phyloP scores from a whole-genome alignment of 1,140 invertebrate species.

The Theocolax elegans region DNA sequence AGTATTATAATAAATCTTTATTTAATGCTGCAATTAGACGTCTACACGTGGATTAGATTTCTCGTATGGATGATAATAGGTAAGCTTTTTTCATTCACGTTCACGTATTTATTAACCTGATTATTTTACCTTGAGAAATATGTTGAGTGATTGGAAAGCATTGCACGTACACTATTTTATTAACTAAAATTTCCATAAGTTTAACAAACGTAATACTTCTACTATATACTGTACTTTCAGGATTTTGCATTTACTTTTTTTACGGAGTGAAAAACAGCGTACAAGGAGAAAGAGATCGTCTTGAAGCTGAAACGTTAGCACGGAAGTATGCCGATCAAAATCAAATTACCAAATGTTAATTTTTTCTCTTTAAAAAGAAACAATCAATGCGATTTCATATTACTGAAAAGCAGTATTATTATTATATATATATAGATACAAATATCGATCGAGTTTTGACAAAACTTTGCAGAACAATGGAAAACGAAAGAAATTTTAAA shows the following conservation, averaged over 20 bases:
- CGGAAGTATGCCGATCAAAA: conserved; percentile 46
- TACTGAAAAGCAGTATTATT: conserved; percentile 34
- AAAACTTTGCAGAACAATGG: not conserved
- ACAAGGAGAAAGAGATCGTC: conserved; percentile 58
- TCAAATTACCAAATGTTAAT: conserved; percentile 47
- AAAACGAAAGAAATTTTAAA: no score
- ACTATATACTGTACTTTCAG: conserved; percentile 44
- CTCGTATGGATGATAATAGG: conserved; percentile 83
- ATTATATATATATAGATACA: no score
- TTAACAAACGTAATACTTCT: not conserved
- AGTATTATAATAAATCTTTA: conserved; percentile 89
- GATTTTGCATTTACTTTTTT: conserved; percentile 67
- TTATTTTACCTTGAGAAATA: not conserved
- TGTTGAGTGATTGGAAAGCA: no score
- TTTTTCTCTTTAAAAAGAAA: not conserved
- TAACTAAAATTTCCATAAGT: not conserved
- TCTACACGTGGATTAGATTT: conserved; percentile 87
- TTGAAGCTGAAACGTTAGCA: conserved; percentile 43
- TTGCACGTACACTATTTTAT: not conserved
- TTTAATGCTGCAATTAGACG: conserved; percentile 87
- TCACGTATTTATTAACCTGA: not conserved
- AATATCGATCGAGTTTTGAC: conserved; percentile 20
- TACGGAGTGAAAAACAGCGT: conserved; percentile 65
- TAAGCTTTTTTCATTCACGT: conserved; percentile 49
- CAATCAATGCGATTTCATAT: not conserved